A percentile compares a stretch with the other conserved stretches of the same genome.
Evolutionary conservation across 2,113 vertebrate genomes (phyloP).

Genomic region (Labeo rohita): DNA sequence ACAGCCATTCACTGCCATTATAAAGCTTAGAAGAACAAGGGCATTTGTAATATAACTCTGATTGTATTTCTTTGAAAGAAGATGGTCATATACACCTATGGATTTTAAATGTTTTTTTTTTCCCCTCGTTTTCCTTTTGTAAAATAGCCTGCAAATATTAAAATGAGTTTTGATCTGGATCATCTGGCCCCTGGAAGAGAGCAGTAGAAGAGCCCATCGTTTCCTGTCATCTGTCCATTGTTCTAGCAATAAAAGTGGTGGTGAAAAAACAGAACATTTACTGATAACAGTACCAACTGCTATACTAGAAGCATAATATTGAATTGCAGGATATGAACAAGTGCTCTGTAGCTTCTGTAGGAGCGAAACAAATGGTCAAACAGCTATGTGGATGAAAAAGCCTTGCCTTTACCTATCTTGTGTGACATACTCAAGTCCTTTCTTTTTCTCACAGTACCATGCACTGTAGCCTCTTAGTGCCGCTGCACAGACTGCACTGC

Average conservation of each 20-base stretch:
- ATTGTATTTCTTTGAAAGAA: too few species aligned
- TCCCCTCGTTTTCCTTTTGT: background rate
- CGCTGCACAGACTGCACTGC: background rate
- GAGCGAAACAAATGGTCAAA: background rate
- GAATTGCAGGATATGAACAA: background rate
- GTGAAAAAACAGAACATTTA: background rate
- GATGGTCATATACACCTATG: too few species aligned
- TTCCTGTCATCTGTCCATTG: background rate
- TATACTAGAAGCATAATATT: background rate
- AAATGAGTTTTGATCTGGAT: background rate
- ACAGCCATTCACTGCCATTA: too few species aligned
- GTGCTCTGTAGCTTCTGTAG: background rate
- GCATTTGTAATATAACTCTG: too few species aligned
- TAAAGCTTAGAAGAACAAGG: too few species aligned
- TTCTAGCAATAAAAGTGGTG: background rate
- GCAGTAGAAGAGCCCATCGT: background rate
- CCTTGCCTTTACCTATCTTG: background rate
- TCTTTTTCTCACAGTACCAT: background rate
- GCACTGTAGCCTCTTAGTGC: background rate
- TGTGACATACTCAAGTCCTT: background rate
- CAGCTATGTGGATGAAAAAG: background rate
- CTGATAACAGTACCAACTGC: background rate
- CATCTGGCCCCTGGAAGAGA: background rate
- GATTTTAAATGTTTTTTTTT: too few species aligned
- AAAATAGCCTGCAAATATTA: background rate